phyloP scores from a whole-genome alignment of 2,888 invertebrate genomes.

The Argynnis bischoffii region DNA sequence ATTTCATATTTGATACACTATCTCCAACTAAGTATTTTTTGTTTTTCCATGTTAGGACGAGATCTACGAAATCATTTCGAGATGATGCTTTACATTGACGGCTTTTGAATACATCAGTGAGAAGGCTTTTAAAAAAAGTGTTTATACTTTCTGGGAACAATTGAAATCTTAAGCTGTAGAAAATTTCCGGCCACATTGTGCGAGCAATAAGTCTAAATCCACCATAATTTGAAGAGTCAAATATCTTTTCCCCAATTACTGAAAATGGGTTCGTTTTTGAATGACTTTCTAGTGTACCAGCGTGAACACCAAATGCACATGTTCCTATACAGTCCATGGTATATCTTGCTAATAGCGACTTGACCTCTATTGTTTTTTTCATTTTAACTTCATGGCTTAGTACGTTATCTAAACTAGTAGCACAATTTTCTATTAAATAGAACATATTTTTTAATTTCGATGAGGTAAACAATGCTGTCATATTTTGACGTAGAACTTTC shows the following conservation, averaged over 20 bases:
- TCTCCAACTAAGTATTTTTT: conserved; percentile 46
- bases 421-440: conserved; percentile 54
- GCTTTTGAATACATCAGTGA: conserved; percentile 11
- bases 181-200: conserved; percentile 16
- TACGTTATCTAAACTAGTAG: conserved; percentile 48
- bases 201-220: conserved; percentile 10
- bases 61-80: conserved; percentile 22
- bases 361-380: conserved; percentile 46
- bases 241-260: conserved; percentile 44
- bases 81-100: conserved; percentile 6
- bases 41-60: conserved; percentile 14
- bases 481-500: conserved; percentile 58
- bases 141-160: conserved; percentile 2
- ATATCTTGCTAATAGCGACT: conserved; percentile 49
- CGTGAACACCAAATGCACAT: conserved; percentile 58
- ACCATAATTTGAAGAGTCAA: conserved; percentile 13
- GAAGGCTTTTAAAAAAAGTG: conserved; percentile 14
- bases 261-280: conserved; percentile 49
- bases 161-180: conserved; percentile 4
- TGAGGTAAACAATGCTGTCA: conserved; percentile 62
- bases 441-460: conserved; percentile 68
- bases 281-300: conserved; percentile 48
- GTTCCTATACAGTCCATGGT: conserved; percentile 61
- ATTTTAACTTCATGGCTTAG: conserved; percentile 43
- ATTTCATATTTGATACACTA: conserved; percentile 50